Evolutionary conservation across 2,888 invertebrate species (phyloP).

Genomic region (Ennomos fuscantarius): DNA sequence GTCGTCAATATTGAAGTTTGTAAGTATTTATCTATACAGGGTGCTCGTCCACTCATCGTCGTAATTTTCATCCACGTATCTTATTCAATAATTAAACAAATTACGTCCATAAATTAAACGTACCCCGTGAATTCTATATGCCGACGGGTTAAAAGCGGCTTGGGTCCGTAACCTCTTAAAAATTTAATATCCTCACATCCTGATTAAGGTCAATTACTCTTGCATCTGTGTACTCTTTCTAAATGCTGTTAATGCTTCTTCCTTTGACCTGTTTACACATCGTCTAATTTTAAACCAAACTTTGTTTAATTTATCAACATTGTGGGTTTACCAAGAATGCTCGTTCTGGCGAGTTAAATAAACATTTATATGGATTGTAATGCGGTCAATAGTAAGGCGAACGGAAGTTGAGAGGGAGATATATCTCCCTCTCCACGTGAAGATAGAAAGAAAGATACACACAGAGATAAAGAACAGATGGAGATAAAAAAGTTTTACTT

Average conservation of each 20-base stretch:
- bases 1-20: too few species aligned
- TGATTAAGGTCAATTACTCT: conserved; percentile 39
- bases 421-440: too few species aligned
- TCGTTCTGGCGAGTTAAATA: neutral
- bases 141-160: conserved; percentile 17
- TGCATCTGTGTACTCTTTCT: conserved; percentile 26
- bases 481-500: too few species aligned
- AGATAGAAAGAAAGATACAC: too few species aligned
- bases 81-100: conserved; percentile 18
- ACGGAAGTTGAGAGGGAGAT: too few species aligned
- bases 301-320: neutral
- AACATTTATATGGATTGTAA: conserved; percentile 7
- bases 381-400: conserved; percentile 2
- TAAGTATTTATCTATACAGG: too few species aligned
- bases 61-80: conserved; percentile 5
- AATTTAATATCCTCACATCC: conserved; percentile 41
- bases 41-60: too few species aligned
- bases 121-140: conserved; percentile 24
- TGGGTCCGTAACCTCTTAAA: conserved; percentile 24
- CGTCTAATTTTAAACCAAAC: conserved; percentile 23
- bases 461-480: too few species aligned
- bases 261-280: conserved; percentile 23
- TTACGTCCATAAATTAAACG: neutral
- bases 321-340: conserved; percentile 11
- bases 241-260: conserved; percentile 21